Evolutionary conservation across 2,113 vertebrate genomes (phyloP), one percentile per base, ranked within the genome.

Genomic region (Podarcis raffonei): DNA sequence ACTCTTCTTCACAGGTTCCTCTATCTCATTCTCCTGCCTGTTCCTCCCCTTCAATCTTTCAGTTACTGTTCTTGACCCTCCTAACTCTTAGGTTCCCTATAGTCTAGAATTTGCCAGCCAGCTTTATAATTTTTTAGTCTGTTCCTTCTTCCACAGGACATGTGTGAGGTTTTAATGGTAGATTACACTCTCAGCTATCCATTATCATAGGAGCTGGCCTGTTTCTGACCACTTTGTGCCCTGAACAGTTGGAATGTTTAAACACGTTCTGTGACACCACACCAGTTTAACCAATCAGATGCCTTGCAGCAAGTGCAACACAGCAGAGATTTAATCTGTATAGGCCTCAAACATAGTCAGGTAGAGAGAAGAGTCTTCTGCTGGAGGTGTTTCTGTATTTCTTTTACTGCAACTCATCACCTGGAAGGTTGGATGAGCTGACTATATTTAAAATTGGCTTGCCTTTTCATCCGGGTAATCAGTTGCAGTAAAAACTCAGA

Each of bases 401-500:
- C 53, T 66, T 76, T 87, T 66, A 48, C 71, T 20, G 37, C 37
- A 53, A 37, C 85, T 35, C 57, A 76, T 30, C 37, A 23, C 57
- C 37, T 15, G 8, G 59, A n/a, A 59, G 78, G 30, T 42, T 82
- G 78, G 79, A 39, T 15, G 30, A 62, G 35, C 37, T 39, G 66
- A 69, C 72, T 87, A 82, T 68, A 65, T 42, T 74, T 23, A 62
- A 62, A 87, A 75, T 74, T 22, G 53, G 48, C 27, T 82, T 74
- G 53, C 37, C 69, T 75, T 71, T 87, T 81, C 86, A 79, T 57
- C 22, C 53, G 6, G 27, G 69, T 87, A 82, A 65, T 87, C 77
- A 48, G 16, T 48, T 87, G 69, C 35, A 81, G 18, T 81, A 72
- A 82, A 82, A 82, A 88, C 27, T 25, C 74, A 23, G n/a, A 74